phyloP scores from a whole-genome alignment of 2,113 vertebrate species.

The Oncorhynchus masou region DNA sequence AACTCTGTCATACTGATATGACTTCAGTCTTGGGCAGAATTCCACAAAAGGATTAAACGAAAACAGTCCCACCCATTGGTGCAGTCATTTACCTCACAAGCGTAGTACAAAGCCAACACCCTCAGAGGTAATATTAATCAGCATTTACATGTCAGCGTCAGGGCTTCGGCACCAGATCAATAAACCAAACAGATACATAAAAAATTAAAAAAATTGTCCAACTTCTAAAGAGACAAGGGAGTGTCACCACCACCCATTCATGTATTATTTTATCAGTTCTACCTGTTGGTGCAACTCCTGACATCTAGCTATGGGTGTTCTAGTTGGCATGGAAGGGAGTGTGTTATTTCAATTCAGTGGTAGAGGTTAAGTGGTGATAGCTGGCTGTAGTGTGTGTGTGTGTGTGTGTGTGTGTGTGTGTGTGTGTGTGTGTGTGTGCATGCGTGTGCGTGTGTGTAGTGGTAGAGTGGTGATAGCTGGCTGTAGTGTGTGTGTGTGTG shows the following conservation, averaged over 20 bases:
- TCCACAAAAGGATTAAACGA: constrained; percentile 15
- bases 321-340: not conserved
- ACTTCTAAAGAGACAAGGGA: not conserved
- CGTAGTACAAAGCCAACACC: not conserved
- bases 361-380: constrained; percentile 1
- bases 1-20: not conserved
- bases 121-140: constrained; percentile 4
- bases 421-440: not conserved
- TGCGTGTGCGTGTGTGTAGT: too few species aligned
- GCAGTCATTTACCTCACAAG: not conserved
- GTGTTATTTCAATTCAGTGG: not conserved
- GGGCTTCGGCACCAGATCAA: not conserved
- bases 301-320: not conserved
- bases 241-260: not conserved
- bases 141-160: not conserved
- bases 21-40: constrained; percentile 20
- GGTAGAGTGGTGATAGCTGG: not conserved
- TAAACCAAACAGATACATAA: not conserved
- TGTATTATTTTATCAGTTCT: not conserved
- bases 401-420: too few species aligned
- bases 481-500: not conserved
- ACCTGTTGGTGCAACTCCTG: not conserved
- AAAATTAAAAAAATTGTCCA: constrained; percentile 9
- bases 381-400: too few species aligned
- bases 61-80: not conserved